Conservation (phyloP, 2,888 invertebrate genomes). For the Lepidonotus clava region DNA sequence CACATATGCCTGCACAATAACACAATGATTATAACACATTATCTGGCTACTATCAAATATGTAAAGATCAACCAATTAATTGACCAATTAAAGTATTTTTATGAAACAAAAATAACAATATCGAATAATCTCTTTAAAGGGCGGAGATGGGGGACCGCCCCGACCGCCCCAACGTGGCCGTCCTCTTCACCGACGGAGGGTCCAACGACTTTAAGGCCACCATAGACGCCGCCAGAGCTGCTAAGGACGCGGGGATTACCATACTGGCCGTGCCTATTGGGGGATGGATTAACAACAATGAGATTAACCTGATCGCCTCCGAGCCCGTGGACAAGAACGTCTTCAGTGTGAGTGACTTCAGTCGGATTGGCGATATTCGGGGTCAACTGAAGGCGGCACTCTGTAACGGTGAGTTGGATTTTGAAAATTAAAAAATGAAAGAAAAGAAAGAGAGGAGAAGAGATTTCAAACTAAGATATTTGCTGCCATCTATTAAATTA, state of each 20-base stretch:
- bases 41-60: too few species aligned
- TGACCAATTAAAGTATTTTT: too few species aligned
- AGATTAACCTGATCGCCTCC: constrained; percentile 53
- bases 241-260: constrained; percentile 57
- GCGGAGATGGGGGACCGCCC: constrained; percentile 69
- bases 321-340: constrained; percentile 43
- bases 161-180: constrained; percentile 48
- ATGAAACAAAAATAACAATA: not conserved
- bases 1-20: too few species aligned
- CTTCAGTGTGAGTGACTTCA: constrained; percentile 6
- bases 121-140: constrained; percentile 66
- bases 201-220: constrained; percentile 56
- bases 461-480: too few species aligned
- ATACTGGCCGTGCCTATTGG: constrained; percentile 61
- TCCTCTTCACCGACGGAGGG: constrained; percentile 54
- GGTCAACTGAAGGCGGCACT: not conserved
- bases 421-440: too few species aligned
- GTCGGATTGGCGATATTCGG: not conserved
- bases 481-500: too few species aligned
- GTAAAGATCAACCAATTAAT: too few species aligned
- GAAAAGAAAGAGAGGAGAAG: too few species aligned
- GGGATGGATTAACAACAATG: constrained; percentile 61
- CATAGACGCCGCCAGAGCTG: constrained; percentile 56
- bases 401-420: constrained; percentile 43
- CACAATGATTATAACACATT: too few species aligned